Conservation (phyloP, 2,888 invertebrate genomes). For the Meliscaeva auricollis region DNA sequence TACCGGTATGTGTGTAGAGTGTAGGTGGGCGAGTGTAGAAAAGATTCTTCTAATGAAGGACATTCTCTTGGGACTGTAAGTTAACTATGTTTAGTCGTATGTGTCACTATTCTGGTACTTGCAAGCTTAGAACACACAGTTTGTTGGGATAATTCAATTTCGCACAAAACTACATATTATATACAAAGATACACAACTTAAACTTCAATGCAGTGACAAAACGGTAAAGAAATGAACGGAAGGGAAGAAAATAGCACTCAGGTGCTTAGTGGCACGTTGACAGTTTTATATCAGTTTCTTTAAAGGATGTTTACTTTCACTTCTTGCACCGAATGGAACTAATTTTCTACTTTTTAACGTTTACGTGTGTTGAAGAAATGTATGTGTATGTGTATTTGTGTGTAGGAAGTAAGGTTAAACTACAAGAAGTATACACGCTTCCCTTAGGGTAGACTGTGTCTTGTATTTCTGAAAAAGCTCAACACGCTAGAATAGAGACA, state of each 20-base stretch:
- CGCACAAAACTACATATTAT: slow-evolving; percentile 26
- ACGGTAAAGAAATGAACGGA: background rate
- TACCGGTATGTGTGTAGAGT: background rate
- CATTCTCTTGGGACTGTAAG: slow-evolving; percentile 49
- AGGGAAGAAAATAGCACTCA: slow-evolving; percentile 49
- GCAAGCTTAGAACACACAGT: slow-evolving; percentile 29
- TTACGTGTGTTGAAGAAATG: background rate
- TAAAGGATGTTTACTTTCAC: slow-evolving; percentile 73
- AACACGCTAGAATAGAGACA: background rate
- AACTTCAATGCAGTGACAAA: background rate
- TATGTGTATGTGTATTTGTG: background rate
- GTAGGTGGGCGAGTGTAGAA: background rate
- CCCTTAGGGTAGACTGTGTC: slow-evolving; percentile 18
- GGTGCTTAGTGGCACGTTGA: slow-evolving; percentile 72
- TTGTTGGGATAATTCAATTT: slow-evolving; percentile 48
- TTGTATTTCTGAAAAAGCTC: slow-evolving; percentile 9
- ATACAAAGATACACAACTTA: background rate
- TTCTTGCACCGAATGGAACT: slow-evolving; percentile 44
- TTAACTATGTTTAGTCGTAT: slow-evolving; percentile 43
- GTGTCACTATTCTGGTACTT: slow-evolving; percentile 20
- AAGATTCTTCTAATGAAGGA: slow-evolving; percentile 50
- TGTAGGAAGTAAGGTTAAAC: no score
- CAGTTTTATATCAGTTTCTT: slow-evolving; percentile 68
- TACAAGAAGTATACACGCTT: no score
- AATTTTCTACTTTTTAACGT: slow-evolving; percentile 23